Evolutionary conservation across 2,797 vertebrate genomes (phyloP).

Genomic region (Chiloscyllium punctatum): DNA sequence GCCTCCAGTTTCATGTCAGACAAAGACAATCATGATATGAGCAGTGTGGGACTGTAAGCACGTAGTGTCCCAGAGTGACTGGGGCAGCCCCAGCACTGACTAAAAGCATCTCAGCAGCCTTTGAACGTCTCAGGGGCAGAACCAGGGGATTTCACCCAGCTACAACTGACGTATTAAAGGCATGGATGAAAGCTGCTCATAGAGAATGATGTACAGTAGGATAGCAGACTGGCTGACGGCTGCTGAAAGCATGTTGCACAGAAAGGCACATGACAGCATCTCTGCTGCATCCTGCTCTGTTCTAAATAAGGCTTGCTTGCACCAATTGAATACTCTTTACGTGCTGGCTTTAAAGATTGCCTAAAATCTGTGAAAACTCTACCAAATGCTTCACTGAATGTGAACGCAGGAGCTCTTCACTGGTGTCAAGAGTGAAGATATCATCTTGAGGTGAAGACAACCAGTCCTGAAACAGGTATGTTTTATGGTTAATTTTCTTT

Average conservation of each 20-base stretch:
- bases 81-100: constrained; percentile 25
- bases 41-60: background rate
- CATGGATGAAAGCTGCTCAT: background rate
- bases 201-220: background rate
- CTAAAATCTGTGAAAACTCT: background rate
- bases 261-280: background rate
- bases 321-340: background rate
- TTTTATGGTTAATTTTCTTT: background rate
- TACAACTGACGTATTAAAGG: constrained; percentile 25
- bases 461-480: constrained; percentile 6
- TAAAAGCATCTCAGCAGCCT: constrained; percentile 22
- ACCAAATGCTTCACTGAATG: background rate
- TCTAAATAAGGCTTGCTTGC: background rate
- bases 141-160: constrained; percentile 35
- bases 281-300: background rate
- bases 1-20: constrained; percentile 16
- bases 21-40: background rate
- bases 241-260: background rate
- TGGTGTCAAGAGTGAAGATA: background rate
- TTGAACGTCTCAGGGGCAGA: background rate
- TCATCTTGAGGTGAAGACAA: background rate
- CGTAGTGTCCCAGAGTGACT: constrained; percentile 18
- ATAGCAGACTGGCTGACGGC: background rate
- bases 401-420: background rate
- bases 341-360: background rate